Percentiles rank a stretch among this genome's conserved stretches.
Conservation (phyloP, 1,140 invertebrate species). For the Cotesia typhae region DNA sequence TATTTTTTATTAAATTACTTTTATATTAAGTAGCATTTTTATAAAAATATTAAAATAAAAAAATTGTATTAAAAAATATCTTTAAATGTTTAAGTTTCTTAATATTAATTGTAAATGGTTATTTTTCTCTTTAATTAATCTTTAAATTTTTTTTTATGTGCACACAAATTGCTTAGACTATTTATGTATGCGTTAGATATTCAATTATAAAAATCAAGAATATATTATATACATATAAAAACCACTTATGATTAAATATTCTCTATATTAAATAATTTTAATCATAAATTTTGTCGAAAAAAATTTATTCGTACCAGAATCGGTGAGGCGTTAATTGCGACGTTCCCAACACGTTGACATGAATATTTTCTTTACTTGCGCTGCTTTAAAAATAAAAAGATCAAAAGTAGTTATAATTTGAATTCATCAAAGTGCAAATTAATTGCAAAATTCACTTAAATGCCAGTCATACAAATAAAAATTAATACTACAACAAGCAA, state of each 20-base stretch:
- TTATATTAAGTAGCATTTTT: conserved; percentile 38
- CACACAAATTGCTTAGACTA: neutral
- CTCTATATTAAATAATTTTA: neutral
- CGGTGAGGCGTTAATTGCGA: neutral
- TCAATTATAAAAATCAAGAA: neutral
- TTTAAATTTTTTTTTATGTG: neutral
- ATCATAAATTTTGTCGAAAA: neutral
- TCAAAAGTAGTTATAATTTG: neutral
- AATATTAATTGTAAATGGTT: too few relatives aligned
- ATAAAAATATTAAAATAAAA: conserved; percentile 30
- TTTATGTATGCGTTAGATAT: too few relatives aligned
- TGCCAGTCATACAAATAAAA: too few relatives aligned
- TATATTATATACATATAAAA: neutral
- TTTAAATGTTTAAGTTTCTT: neutral
- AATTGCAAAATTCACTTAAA: too few relatives aligned
- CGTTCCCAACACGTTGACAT: conserved; percentile 4
- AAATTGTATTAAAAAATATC: neutral
- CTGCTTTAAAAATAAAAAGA: conserved; percentile 7
- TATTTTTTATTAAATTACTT: too few relatives aligned
- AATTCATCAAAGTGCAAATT: conserved; percentile 13
- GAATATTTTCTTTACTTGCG: conserved; percentile 18
- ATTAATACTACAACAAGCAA: too few relatives aligned
- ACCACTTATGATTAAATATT: too few relatives aligned
- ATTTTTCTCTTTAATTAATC: neutral
- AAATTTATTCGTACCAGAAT: neutral